These are phyloP conservation scores for Neosilurus mollespiculum DNA, from an alignment of 2,797 vertebrate genomes.

Conservation along the genomic window DNA sequence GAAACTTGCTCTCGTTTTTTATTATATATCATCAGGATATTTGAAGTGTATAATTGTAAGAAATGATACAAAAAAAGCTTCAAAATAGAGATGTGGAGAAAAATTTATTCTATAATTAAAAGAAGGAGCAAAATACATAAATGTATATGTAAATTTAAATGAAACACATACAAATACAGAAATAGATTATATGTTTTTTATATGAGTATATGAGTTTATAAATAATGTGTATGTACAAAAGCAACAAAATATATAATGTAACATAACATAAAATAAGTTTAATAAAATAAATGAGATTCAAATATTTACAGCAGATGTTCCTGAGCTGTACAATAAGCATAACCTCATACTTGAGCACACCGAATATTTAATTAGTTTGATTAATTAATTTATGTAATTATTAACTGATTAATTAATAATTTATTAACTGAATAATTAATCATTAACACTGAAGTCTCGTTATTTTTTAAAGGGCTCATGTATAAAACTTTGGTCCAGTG, in stretches of 20 bases:
- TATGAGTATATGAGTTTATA: neutral
- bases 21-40: no score
- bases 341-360: neutral
- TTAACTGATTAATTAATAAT: neutral
- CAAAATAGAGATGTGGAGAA: neutral
- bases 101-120: neutral
- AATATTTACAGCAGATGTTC: neutral
- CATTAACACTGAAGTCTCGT: neutral
- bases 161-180: neutral
- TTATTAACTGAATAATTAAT: neutral
- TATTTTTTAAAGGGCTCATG: no score
- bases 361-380: neutral
- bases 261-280: neutral
- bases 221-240: no score
- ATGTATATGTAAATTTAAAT: neutral
- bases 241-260: no score
- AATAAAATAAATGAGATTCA: neutral
- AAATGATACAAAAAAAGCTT: no score
- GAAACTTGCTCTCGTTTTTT: neutral
- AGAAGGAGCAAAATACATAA: neutral
- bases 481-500: constrained; percentile 9
- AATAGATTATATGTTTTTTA: no score
- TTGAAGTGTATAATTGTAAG: no score
- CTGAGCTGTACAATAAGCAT: neutral
- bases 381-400: no score